Evolutionary conservation across 2,113 vertebrate species (phyloP).

Genomic region (Monarcha castaneiventris): DNA sequence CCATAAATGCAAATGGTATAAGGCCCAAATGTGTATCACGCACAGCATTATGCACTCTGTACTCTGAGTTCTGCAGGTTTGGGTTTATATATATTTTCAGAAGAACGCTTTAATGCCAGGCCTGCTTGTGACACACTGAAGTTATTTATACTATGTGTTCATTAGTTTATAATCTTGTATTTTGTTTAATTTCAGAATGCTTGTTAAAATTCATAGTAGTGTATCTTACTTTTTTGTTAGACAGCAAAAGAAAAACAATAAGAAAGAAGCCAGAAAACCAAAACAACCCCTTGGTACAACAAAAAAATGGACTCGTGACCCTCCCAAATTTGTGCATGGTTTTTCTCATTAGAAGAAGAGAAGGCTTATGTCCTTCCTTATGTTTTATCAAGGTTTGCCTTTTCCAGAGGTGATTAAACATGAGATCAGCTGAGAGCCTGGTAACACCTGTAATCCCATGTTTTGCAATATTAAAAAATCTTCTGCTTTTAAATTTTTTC

Average conservation of each 20-base stretch:
- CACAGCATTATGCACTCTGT: no score
- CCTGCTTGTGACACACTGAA: not conserved
- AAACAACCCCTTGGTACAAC: not conserved
- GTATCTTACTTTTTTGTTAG: not conserved
- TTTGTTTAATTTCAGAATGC: not conserved
- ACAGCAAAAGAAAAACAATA: not conserved
- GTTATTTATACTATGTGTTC: not conserved
- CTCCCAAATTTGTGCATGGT: not conserved
- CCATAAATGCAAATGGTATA: not conserved
- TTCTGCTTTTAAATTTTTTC: not conserved
- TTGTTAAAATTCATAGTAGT: not conserved
- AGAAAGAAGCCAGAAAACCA: not conserved
- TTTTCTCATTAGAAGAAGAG: not conserved
- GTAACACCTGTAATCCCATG: not conserved
- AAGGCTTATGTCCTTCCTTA: not conserved
- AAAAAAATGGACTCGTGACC: not conserved
- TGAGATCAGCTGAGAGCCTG: not conserved
- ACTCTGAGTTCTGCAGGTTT: not conserved
- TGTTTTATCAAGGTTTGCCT: not conserved
- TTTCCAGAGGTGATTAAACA: not conserved
- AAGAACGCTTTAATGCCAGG: not conserved
- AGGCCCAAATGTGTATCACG: not conserved
- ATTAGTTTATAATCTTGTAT: not conserved
- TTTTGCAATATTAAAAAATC: not conserved
- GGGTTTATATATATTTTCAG: not conserved